Conservation (phyloP, 2,888 invertebrate genomes). For the Spatulosminthurus flaviceps region DNA sequence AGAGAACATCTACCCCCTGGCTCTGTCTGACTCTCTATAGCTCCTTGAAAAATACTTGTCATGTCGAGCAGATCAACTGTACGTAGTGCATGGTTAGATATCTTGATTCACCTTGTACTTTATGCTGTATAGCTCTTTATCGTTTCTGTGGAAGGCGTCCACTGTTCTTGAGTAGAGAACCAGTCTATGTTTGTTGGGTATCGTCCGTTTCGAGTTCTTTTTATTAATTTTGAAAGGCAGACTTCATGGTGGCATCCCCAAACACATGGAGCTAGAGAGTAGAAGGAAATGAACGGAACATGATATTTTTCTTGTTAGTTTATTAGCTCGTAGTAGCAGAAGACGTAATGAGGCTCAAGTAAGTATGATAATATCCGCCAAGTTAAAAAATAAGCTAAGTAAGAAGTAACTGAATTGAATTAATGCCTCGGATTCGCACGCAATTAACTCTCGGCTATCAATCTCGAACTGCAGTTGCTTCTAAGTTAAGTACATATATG, state of each 20-base stretch:
- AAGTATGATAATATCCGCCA: no score
- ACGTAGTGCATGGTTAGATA: neutral
- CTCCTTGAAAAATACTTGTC: slow-evolving; percentile 23
- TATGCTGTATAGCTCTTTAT: no score
- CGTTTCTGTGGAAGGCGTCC: no score
- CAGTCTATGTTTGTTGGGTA: no score
- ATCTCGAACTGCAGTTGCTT: neutral
- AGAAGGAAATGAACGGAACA: neutral
- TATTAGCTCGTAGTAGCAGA: no score
- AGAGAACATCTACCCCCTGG: neutral
- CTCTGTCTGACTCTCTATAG: slow-evolving; percentile 20
- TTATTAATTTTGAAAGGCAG: neutral
- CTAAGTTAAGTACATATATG: neutral
- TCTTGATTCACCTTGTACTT: no score
- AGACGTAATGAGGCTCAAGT: no score
- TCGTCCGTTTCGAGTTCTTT: no score
- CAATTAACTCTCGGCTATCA: neutral
- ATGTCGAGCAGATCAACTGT: neutral
- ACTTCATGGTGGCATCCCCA: neutral
- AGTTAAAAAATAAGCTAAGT: no score
- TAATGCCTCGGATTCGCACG: slow-evolving; percentile 23
- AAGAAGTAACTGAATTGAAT: slow-evolving; percentile 32
- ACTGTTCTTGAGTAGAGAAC: no score
- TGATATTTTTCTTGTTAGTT: no score
- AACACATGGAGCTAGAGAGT: neutral